Base-by-base conservation (phyloP, 2,888 invertebrate species). In the Marronus borbonicus region DNA sequence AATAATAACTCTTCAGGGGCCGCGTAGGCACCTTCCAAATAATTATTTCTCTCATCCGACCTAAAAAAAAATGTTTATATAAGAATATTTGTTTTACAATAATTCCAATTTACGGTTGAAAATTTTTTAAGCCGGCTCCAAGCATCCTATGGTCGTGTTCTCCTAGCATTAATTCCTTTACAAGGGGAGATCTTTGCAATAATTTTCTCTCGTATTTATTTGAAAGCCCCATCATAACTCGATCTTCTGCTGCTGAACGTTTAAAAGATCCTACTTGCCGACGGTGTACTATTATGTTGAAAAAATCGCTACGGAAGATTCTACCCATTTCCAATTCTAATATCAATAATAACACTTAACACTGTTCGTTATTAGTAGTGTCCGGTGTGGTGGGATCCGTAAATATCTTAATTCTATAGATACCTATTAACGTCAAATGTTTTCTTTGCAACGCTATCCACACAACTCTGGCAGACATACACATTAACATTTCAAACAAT, bases 361-460 rank as follows among this genome's bases (percentile, higher is more conserved):
- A n/a, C n/a, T n/a, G n/a, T n/a, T 17, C 5, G 17, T 20, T 24
- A 24, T 24, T 24, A 24, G 24, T 24, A 24, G 24, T 24, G 60
- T 10, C 20, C 20, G 1, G n/a, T n/a, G n/a, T n/a, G n/a, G n/a
- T n/a, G n/a, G n/a, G n/a, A n/a, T n/a, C n/a, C n/a, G n/a, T n/a
- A n/a, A n/a, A n/a, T n/a, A 20, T n/a, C 2, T 20, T 58, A 20
- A 58, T 60, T 60, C 39, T 83, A 44, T 8, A 39, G 39, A n/a
- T 85, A 93, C 93, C 93, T 83, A 93, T 93, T 82, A 92, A 88
- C 83, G 90, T 89, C 82, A 91, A 91, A 81, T 90, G 86, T 84
- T 90, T 92, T 70, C 93, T 89, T 76, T 91, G 90, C 58, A 93
- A 86, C 28, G 93, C 92, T 80, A 93, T 89, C 93, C 93, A 93